phyloP scores from a whole-genome alignment of 2,797 vertebrate genomes.

The Pantherophis alleghaniensis region DNA sequence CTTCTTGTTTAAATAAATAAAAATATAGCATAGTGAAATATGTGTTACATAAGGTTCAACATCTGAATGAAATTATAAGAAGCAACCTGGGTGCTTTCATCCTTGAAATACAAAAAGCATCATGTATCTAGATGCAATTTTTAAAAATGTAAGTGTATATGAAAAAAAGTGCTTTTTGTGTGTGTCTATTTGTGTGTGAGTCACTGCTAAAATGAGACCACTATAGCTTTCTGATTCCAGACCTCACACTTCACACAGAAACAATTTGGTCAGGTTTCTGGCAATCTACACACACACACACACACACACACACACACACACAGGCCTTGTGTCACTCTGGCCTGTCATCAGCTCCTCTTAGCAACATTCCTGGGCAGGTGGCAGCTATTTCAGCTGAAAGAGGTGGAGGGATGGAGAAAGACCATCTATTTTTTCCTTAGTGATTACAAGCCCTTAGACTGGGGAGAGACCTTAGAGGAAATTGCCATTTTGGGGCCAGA shows the following conservation, averaged over 20 bases:
- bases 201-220: background rate
- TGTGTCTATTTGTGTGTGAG: background rate
- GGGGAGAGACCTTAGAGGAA: background rate
- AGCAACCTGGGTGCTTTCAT: background rate
- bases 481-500: slow-evolving; percentile 24
- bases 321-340: background rate
- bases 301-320: background rate
- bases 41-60: background rate
- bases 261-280: slow-evolving; percentile 18
- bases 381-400: slow-evolving; percentile 21
- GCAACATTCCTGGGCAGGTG: slow-evolving; percentile 37
- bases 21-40: background rate
- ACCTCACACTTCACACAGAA: background rate
- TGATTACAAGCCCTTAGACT: slow-evolving; percentile 36
- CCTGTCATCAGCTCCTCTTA: slow-evolving; percentile 1
- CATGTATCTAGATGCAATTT: background rate
- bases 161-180: background rate
- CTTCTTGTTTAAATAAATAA: background rate
- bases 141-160: background rate
- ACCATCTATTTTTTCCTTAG: fast-evolving
- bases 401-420: background rate
- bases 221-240: background rate
- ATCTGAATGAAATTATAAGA: background rate
- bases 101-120: background rate
- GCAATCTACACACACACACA: background rate